Percentiles rank a stretch among this genome's conserved stretches.
These are phyloP conservation scores for Xenopus petersii DNA, from an alignment of 2,797 vertebrate species.

Conservation along the genomic window DNA sequence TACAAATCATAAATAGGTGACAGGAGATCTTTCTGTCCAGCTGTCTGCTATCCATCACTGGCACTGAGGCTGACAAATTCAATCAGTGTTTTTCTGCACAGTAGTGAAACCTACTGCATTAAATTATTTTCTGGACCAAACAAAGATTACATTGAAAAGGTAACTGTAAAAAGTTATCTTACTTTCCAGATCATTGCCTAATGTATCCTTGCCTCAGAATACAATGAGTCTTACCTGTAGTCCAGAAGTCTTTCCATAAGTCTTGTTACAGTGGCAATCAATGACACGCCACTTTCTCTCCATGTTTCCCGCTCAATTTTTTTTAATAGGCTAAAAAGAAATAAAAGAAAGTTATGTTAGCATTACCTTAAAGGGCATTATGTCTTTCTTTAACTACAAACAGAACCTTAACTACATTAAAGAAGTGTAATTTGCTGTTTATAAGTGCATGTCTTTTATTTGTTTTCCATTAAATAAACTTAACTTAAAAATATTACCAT, in stretches of 20 bases:
- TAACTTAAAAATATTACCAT: too few species aligned
- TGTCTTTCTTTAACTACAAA: not conserved
- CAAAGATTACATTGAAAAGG: too few species aligned
- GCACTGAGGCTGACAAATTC: not conserved
- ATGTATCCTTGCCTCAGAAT: too few species aligned
- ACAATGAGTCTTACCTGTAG: slow-evolving; percentile 78
- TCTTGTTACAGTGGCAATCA: slow-evolving; percentile 95
- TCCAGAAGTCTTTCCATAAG: slow-evolving; percentile 96
- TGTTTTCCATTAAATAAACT: too few species aligned
- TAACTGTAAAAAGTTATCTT: too few species aligned
- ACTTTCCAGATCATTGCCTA: too few species aligned
- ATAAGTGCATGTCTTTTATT: too few species aligned
- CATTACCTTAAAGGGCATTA: not conserved
- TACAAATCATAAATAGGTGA: not conserved
- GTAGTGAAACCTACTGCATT: too few species aligned
- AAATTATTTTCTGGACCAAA: too few species aligned
- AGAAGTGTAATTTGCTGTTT: not conserved
- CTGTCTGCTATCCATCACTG: not conserved
- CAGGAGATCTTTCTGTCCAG: not conserved
- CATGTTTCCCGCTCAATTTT: slow-evolving; percentile 99
- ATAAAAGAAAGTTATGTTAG: slow-evolving; percentile 37
- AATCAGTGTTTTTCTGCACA: not conserved
- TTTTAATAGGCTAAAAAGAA: slow-evolving; percentile 84
- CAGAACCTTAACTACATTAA: not conserved
- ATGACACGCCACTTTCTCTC: slow-evolving; percentile 95